Evolutionary conservation across 1,140 invertebrate genomes (phyloP).

Genomic region (Sarcophaga bullata): DNA sequence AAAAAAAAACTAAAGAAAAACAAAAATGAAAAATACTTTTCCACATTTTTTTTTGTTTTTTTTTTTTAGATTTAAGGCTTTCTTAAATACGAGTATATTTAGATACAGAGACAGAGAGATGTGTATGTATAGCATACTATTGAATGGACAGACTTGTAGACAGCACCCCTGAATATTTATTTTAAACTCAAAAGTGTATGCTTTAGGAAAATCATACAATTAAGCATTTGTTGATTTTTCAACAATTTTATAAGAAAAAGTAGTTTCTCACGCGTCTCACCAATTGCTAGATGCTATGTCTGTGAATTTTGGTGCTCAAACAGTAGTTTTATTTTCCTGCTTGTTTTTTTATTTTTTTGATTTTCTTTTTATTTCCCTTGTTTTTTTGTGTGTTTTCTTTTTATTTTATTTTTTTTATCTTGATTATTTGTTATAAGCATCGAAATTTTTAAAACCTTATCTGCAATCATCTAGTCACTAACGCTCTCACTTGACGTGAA

Average conservation of each 20-base stretch:
- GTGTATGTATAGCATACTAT: too few relatives aligned
- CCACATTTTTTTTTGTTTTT: too few relatives aligned
- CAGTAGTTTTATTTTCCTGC: not conserved
- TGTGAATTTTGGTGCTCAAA: constrained; percentile 23
- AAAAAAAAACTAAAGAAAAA: not conserved
- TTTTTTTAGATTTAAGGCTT: not conserved
- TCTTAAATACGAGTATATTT: not conserved
- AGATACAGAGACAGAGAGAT: not conserved
- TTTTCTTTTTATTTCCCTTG: not conserved
- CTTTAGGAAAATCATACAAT: constrained; percentile 2
- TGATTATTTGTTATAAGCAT: not conserved
- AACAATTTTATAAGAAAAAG: constrained; percentile 20
- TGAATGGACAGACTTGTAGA: not conserved
- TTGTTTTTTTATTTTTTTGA: too few relatives aligned
- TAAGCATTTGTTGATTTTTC: constrained; percentile 31
- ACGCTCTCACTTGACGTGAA: constrained; percentile 32
- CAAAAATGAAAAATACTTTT: constrained; percentile 23
- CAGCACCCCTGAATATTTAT: not conserved
- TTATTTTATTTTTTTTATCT: not conserved
- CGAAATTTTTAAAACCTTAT: not conserved
- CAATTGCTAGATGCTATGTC: not conserved
- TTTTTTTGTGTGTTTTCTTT: too few relatives aligned
- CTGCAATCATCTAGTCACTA: constrained; percentile 23
- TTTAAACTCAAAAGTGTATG: not conserved
- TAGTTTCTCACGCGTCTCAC: constrained; percentile 32